Conservation (phyloP, 2,113 vertebrate species). For the Odontesthes bonariensis region DNA sequence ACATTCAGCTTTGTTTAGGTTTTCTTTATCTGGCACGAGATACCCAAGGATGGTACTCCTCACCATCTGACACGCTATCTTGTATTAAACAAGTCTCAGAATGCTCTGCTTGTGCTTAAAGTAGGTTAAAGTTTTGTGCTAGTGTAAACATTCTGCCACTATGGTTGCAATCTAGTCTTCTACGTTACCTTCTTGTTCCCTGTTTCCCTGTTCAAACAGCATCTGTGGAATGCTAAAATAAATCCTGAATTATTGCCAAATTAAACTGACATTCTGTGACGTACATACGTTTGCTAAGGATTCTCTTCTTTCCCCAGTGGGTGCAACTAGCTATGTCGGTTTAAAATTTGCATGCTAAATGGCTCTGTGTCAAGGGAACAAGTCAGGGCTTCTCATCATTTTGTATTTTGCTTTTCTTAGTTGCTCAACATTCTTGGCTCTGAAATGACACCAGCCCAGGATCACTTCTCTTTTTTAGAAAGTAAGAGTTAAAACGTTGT, state of each 20-base stretch:
- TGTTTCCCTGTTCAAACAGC: conserved; percentile 35
- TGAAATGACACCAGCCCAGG: conserved; percentile 23
- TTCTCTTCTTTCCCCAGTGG: neutral
- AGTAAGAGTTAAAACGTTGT: neutral
- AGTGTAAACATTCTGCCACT: conserved; percentile 37
- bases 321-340: conserved; percentile 21
- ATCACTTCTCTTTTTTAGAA: conserved; percentile 50
- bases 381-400: neutral
- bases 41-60: conserved; percentile 28
- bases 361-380: neutral
- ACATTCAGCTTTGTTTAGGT: conserved; percentile 61
- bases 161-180: conserved; percentile 19
- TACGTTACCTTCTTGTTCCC: conserved; percentile 9
- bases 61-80: neutral
- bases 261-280: neutral
- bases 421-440: conserved; percentile 18
- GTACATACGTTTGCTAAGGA: neutral
- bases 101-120: neutral
- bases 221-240: conserved; percentile 31
- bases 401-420: neutral
- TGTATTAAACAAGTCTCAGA: conserved; percentile 25
- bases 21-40: conserved; percentile 50
- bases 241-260: conserved; percentile 10
- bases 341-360: conserved; percentile 30
- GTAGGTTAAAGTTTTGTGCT: neutral